Conservation (phyloP, 2,888 invertebrate species). For the Trisateles emortualis region DNA sequence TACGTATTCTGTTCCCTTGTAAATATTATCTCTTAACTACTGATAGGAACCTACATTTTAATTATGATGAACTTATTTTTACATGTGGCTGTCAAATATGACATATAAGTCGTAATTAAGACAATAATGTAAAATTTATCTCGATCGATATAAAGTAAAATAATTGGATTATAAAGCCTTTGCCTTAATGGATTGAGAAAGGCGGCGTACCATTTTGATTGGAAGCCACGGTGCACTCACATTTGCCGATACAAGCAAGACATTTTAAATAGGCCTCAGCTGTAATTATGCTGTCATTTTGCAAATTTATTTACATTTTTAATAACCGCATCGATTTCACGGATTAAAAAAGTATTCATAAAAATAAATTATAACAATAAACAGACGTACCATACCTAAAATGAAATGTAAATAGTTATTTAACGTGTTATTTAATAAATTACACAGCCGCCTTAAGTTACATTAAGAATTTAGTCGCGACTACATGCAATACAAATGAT, state of each 20-base stretch:
- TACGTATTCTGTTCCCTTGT: neutral
- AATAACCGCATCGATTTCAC: slow-evolving; percentile 69
- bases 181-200: slow-evolving; percentile 68
- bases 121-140: slow-evolving; percentile 61
- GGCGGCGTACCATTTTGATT: slow-evolving; percentile 49
- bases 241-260: slow-evolving; percentile 60
- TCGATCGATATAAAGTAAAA: slow-evolving; percentile 59
- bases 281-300: slow-evolving; percentile 74
- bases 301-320: slow-evolving; percentile 72
- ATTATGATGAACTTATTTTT: slow-evolving; percentile 25
- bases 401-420: slow-evolving; percentile 50
- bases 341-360: slow-evolving; percentile 55
- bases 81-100: slow-evolving; percentile 50
- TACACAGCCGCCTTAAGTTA: slow-evolving; percentile 59
- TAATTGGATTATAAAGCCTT: slow-evolving; percentile 68
- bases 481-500: slow-evolving; percentile 73
- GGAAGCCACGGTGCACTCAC: slow-evolving; percentile 48
- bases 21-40: neutral
- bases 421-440: slow-evolving; percentile 63
- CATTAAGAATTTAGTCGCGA: slow-evolving; percentile 56
- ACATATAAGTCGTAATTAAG: slow-evolving; percentile 62
- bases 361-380: slow-evolving; percentile 49
- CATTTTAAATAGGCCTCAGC: slow-evolving; percentile 61
- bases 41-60: neutral
- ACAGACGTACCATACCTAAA: slow-evolving; percentile 32